phyloP scores from a whole-genome alignment of 1,140 invertebrate species.

The Gonatopus flavifemur region DNA sequence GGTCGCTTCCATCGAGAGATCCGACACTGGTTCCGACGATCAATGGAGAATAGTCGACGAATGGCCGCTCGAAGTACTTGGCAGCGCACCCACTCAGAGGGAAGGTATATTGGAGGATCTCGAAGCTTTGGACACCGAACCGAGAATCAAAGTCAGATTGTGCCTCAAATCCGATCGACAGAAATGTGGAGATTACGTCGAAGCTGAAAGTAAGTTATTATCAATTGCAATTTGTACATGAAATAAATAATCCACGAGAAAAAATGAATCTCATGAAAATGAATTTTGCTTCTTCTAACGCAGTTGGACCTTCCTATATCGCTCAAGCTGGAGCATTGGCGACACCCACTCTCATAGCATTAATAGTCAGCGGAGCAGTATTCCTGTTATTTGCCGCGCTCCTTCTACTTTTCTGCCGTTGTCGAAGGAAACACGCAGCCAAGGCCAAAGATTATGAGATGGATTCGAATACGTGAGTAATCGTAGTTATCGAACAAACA shows the following conservation, averaged over 20 bases:
- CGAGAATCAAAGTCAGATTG: conserved; percentile 73
- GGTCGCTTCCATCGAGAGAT: conserved; percentile 70
- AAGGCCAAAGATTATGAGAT: conserved; percentile 89
- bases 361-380: conserved; percentile 79
- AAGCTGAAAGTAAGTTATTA: conserved; percentile 75
- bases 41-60: conserved; percentile 73
- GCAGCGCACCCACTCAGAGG: conserved; percentile 66
- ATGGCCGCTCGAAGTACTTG: conserved; percentile 68
- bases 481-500: too few species aligned
- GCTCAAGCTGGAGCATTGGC: conserved; percentile 74
- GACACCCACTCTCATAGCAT: conserved; percentile 77
- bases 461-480: conserved; percentile 71
- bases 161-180: conserved; percentile 76
- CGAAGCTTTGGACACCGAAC: conserved; percentile 55
- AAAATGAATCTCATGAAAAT: not conserved
- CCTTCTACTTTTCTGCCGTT: conserved; percentile 82
- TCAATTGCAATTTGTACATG: not conserved
- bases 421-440: conserved; percentile 79
- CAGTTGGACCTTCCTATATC: conserved; percentile 79
- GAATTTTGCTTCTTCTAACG: conserved; percentile 10
- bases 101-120: conserved; percentile 67
- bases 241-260: not conserved
- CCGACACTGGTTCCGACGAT: conserved; percentile 58
- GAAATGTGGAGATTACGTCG: conserved; percentile 79
- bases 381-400: conserved; percentile 77